Evolutionary conservation across 2,797 vertebrate genomes (phyloP), one percentile per base, ranked within the genome.

Genomic region (Rhinella marina): DNA sequence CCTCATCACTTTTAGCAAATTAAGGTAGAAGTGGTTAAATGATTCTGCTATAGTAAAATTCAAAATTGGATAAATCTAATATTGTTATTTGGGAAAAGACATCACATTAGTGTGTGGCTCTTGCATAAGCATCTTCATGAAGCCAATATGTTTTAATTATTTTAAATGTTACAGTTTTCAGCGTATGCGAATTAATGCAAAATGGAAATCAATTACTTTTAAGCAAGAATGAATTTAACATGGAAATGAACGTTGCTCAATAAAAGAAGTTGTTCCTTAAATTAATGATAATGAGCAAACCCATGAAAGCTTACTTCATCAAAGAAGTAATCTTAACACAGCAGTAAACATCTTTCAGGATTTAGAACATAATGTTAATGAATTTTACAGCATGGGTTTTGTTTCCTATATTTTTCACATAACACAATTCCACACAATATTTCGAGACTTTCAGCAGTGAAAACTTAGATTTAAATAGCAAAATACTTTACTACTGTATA

Each of bases 301-400:
- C 56, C 52, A 29, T 86, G 61, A 91, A 91, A 90, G 90, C 79
- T 92, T 88, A 80, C 23, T 90, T 52, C 25, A 32, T 82, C 77
- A 62, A 32, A 90, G 8, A 92, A 91, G 90, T 73, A 84, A 86
- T 86, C 89, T 86, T 73, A 90, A 41, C 80, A 73, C 21, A 59
- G 56, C 9, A 90, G 54, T 91, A 90, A 90, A 84, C 21, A 85
- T 88, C 29, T 90, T 87, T 90, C 62, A 87, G 90, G 72, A 27
- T 89, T 90, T 90, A 90, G 89, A 91, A 83, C 64, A 82, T 79
- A 86, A 86, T 89, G 64, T 82, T 90, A 92, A 90, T 89, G 27
- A 89, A 90, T 91, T 91, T 92, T 91, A 85, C 64, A 90, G 78
- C 81, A 90, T 57, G 77, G 1, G 81, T 9, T 89, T 13, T 25